These are phyloP conservation scores for Illadopsis cleaveri DNA, from an alignment of 2,113 vertebrate species.

Conservation along the genomic window DNA sequence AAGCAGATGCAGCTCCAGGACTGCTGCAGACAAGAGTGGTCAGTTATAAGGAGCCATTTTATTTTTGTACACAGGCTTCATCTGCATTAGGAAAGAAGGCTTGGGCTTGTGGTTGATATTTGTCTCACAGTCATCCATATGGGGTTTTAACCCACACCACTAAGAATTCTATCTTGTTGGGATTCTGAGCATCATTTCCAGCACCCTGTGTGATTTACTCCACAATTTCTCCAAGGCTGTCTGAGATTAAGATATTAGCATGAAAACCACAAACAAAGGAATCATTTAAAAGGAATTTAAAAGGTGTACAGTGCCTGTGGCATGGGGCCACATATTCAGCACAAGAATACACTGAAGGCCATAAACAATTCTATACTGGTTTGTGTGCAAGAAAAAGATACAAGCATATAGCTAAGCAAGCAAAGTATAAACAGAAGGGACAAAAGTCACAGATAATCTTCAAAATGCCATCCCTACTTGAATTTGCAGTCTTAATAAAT, in stretches of 20 bases:
- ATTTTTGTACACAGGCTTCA: background rate
- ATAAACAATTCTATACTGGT: background rate
- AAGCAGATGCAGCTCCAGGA: background rate
- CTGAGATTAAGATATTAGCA: background rate
- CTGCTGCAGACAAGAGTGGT: background rate
- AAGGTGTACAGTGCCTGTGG: background rate
- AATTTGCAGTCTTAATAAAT: background rate
- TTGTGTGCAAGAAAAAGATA: background rate
- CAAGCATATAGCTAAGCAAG: background rate
- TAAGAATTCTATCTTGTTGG: background rate
- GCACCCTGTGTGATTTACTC: background rate
- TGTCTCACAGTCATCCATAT: background rate
- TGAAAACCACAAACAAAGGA: background rate
- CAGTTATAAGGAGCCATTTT: background rate
- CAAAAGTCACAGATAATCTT: background rate
- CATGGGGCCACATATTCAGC: background rate
- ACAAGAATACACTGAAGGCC: background rate
- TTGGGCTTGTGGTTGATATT: accelerated
- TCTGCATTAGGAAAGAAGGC: background rate
- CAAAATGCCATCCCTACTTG: background rate
- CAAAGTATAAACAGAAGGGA: background rate
- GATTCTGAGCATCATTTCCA: background rate
- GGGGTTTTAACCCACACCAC: background rate
- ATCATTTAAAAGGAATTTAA: background rate
- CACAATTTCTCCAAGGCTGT: background rate